Evolutionary conservation across 2,113 vertebrate genomes (phyloP).

Genomic region (Salvator merianae): DNA sequence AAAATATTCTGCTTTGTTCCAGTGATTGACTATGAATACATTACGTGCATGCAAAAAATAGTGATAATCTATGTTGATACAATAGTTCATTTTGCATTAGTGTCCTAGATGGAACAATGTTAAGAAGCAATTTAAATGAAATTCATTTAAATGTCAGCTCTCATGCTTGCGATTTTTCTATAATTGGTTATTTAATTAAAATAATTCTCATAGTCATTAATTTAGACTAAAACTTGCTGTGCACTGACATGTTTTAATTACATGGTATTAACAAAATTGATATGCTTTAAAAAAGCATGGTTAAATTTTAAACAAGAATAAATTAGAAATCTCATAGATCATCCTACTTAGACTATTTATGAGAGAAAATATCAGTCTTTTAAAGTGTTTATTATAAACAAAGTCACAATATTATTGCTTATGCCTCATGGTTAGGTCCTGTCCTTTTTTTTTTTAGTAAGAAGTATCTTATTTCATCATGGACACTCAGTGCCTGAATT

Average conservation of each 20-base stretch:
- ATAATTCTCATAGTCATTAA: conserved; percentile 99
- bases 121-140: conserved; percentile 99
- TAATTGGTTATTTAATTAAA: conserved; percentile 99
- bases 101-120: conserved; percentile 99
- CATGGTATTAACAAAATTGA: conserved; percentile 99
- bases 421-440: conserved; percentile 56
- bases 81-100: conserved; percentile 99
- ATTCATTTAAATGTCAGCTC: conserved; percentile 99
- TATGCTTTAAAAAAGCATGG: conserved; percentile 99
- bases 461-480: conserved; percentile 65
- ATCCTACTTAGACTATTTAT: conserved; percentile 88
- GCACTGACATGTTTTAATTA: conserved; percentile 99
- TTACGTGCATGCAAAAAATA: conserved; percentile 81
- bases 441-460: conserved; percentile 46
- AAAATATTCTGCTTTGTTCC: conserved; percentile 79
- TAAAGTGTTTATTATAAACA: conserved; percentile 83
- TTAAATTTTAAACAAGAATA: conserved; percentile 99
- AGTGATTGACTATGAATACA: conserved; percentile 83
- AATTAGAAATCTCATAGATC: conserved; percentile 99
- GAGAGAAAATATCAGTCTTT: conserved; percentile 81
- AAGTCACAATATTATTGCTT: conserved; percentile 70
- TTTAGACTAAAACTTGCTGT: conserved; percentile 99
- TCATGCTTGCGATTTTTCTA: conserved; percentile 99
- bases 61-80: conserved; percentile 94
- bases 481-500: conserved; percentile 51